These are phyloP conservation scores for Craseonycteris thonglongyai DNA, from an alignment of 2,113 vertebrate species.

Conservation along the genomic window DNA sequence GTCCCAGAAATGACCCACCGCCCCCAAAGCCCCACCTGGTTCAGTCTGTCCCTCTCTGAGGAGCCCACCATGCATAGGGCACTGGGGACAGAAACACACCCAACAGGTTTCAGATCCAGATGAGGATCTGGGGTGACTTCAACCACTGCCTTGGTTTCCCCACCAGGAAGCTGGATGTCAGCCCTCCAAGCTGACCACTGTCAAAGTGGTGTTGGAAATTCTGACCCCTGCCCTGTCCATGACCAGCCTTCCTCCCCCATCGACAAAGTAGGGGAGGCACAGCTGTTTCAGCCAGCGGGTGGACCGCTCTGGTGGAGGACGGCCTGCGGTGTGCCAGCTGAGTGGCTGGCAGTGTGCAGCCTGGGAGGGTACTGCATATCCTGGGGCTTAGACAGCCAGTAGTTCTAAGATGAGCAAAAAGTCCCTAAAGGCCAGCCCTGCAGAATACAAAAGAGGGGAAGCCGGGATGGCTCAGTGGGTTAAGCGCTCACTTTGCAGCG, in stretches of 20 bases:
- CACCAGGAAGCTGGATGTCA: background rate
- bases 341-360: background rate
- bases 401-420: rapidly evolving
- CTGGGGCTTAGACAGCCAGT: rapidly evolving
- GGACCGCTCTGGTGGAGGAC: background rate
- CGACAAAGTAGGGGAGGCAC: background rate
- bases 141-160: background rate
- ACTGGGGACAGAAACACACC: background rate
- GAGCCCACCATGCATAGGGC: background rate
- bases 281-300: background rate
- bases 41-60: background rate
- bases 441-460: background rate
- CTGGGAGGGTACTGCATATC: background rate
- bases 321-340: background rate
- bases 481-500: too few relatives aligned
- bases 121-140: background rate
- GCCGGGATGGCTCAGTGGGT: too few relatives aligned
- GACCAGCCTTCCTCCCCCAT: background rate
- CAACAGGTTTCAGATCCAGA: background rate
- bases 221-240: background rate
- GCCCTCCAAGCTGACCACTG: background rate
- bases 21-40: too few relatives aligned
- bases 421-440: background rate
- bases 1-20: rapidly evolving
- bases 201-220: background rate